These are phyloP conservation scores for Phaedon cochleariae DNA, from an alignment of 2,888 invertebrate species.

Conservation along the genomic window DNA sequence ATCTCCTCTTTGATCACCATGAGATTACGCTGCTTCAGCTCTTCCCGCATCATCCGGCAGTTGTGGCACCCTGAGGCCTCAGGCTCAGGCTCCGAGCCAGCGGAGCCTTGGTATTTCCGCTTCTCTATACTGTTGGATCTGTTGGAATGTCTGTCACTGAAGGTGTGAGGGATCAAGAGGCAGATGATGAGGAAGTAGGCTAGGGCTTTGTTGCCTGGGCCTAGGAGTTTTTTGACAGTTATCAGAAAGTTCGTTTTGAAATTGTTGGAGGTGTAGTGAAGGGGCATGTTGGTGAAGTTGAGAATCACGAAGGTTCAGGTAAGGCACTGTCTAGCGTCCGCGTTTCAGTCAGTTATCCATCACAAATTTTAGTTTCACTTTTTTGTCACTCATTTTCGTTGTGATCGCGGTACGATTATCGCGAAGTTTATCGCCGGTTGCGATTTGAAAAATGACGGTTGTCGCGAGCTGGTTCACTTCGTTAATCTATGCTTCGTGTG, in stretches of 20 bases:
- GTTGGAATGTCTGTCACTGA: constrained; percentile 39
- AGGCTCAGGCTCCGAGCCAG: constrained; percentile 17
- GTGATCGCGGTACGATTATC: constrained; percentile 22
- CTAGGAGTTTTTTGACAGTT: too few relatives aligned
- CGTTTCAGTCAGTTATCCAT: neutral
- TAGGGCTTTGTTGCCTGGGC: too few relatives aligned
- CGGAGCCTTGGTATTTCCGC: constrained; percentile 20
- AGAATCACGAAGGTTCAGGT: too few relatives aligned
- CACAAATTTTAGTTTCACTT: constrained; percentile 42
- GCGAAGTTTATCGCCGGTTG: constrained; percentile 33
- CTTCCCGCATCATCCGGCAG: constrained; percentile 65
- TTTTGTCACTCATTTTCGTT: constrained; percentile 34
- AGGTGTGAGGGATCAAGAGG: constrained; percentile 25
- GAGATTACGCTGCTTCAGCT: constrained; percentile 66
- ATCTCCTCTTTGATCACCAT: constrained; percentile 70
- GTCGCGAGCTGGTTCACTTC: too few relatives aligned
- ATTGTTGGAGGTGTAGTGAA: too few relatives aligned
- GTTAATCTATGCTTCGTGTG: constrained; percentile 29
- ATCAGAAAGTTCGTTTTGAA: too few relatives aligned
- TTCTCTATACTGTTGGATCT: constrained; percentile 42
- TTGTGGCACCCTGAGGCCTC: constrained; percentile 61
- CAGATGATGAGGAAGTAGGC: too few relatives aligned
- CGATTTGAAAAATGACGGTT: neutral
- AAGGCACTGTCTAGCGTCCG: neutral
- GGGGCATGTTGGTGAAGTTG: too few relatives aligned